Base-by-base conservation (phyloP, 2,888 invertebrate species). In the Notodonta ziczac region DNA sequence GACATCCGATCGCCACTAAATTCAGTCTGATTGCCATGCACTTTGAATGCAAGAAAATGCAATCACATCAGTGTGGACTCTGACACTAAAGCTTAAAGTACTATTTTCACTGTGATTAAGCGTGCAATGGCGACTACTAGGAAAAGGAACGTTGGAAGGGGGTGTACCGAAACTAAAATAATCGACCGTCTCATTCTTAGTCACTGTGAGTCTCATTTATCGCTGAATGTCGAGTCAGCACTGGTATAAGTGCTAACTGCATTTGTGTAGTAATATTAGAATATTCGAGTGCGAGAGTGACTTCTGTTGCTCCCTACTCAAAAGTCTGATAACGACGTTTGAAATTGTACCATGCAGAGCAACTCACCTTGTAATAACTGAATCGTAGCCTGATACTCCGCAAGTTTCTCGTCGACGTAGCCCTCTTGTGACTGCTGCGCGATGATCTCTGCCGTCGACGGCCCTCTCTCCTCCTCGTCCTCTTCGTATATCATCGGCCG, bases 351-450 rank as follows among this genome's bases (percentile, higher is more conserved):
- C 10, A 9, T 42, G 12, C 9, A 10, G 8, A 42, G 6, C 42
- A 50, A 86, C 96, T 95, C 85, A 97, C 97, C 97, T 96, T 98
- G 98, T 80, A 98, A 94, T 85, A 97, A 96, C 82, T 97, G 96
- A 89, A 98, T 98, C 44, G 98, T 98, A 69, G 97, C 96, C 90
- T 98, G 98, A 88, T 98, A 98, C 93, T 98, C 98, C 58, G 98
- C 97, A 80, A 98, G 95, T 88, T 97, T 97, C 91, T 98, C 98
- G 86, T 98, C 98, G 71, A 98, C 96, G 88, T 98, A 98, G 91
- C 98, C 98, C 90, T 98, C 98, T 93, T 98, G 98, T 65, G 97
- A 97, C 91, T 98, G 98, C 86, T 96, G 97, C 67, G 98, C 98
- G 78, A 98, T 98, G 78, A 98, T 98, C 89, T 98, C 98, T 56